phyloP scores from a whole-genome alignment of 2,113 vertebrate species.

The Mobula birostris region DNA sequence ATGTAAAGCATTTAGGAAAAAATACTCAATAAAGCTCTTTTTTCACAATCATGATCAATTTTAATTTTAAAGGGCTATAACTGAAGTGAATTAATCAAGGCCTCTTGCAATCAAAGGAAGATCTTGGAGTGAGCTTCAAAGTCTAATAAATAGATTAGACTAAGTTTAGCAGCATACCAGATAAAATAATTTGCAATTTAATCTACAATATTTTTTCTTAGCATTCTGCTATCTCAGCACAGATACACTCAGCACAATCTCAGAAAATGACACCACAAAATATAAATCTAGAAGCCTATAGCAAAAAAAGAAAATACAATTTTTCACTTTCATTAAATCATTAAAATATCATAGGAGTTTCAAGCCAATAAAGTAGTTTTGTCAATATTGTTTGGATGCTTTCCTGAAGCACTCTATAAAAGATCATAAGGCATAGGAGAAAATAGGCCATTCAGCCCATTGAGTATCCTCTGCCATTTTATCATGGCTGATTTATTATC shows the following conservation, averaged over 20 bases:
- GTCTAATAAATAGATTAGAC: background rate
- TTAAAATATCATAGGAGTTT: background rate
- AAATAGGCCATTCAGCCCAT: too few relatives aligned
- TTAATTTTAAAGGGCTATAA: background rate
- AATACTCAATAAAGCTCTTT: background rate
- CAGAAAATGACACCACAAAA: background rate
- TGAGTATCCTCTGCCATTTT: too few relatives aligned
- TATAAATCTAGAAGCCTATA: background rate
- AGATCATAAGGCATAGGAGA: background rate
- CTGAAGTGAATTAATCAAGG: background rate
- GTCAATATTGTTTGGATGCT: background rate
- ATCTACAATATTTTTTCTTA: background rate
- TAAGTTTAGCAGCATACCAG: background rate
- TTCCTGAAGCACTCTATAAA: background rate
- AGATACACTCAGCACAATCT: background rate
- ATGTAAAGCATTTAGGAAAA: background rate
- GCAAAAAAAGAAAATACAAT: background rate
- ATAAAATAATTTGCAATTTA: background rate
- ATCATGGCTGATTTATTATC: too few relatives aligned
- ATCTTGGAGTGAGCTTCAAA: too few relatives aligned
- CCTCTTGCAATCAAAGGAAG: background rate
- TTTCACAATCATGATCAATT: background rate
- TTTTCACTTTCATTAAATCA: background rate
- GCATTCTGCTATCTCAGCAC: background rate
- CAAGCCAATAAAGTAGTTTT: background rate